Base-by-base conservation (phyloP, 2,797 vertebrate species). In the Cetoscarus ocellatus region DNA sequence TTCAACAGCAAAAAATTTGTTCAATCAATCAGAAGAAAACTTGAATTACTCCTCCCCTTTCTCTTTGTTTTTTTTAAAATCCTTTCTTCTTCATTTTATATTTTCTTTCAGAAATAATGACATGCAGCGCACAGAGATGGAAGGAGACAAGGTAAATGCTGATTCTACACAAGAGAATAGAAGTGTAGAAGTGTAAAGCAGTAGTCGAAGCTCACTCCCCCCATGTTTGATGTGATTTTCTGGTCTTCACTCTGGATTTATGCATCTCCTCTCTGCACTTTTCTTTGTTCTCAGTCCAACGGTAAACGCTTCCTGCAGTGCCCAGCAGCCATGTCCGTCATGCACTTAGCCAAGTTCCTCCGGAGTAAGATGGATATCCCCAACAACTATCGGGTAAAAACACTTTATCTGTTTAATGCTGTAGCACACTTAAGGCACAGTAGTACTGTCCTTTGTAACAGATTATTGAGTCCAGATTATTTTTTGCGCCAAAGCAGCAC, bases 361-460 rank as follows among this genome's bases (percentile, higher is more conserved):
- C 87, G 98, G 87, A 99, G 97, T 95, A 99, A 99, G 93, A 99
- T 99, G 98, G 98, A 99, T 77, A 99, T 99, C 90, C 98, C 98
- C 12, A 97, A 96, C 86, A 96, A 95, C 90, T 99, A 98, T 76
- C 96, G 98, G 96, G 98, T 98, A 95, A 86, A 38, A 36, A 11
- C 2, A 13, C 60, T 48, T 15, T 52, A 14, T 51, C 47, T n/a
- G 18, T 57, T 55, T 43, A 34, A 51, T 52, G 64, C 40, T 42
- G 43, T 10, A 10, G 10, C 40, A 54, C 0, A 34, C n/a, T 5
- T 18, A 11, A 4, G 18, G 13, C 15, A 36, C 6, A 34, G 3
- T 47, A 36, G 50, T 62, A 17, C 9, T 3, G 3, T 10, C 38
- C 9, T 7, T 7, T 39, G 38, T 39, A 39, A 7, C 7, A 39